Evolutionary conservation across 2,113 vertebrate genomes (phyloP).

Genomic region (Misgurnus mizolepis): DNA sequence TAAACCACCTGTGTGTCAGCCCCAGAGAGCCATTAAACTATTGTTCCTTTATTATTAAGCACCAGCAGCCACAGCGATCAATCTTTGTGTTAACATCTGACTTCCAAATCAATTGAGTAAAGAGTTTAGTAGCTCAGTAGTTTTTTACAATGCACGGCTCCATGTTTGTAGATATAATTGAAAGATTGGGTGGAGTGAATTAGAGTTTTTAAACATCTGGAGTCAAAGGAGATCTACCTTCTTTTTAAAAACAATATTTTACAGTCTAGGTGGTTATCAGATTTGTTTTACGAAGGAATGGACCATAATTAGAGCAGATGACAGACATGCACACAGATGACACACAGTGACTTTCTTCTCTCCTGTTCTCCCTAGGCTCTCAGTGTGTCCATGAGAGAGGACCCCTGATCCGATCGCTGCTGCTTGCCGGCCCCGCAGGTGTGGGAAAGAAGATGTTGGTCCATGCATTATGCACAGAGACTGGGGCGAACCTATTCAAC

Average conservation of each 20-base stretch:
- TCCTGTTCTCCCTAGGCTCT: constrained; percentile 72
- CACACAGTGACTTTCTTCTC: background rate
- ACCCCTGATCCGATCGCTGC: constrained; percentile 76
- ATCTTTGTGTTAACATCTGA: constrained; percentile 27
- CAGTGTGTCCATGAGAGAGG: constrained; percentile 77
- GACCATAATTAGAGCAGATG: too few species aligned
- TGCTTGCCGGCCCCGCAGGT: constrained; percentile 77
- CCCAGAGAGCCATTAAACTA: constrained; percentile 44
- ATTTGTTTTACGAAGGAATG: too few species aligned
- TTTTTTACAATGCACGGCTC: background rate
- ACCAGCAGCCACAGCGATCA: constrained; percentile 28
- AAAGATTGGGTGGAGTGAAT: background rate
- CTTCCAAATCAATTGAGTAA: constrained; percentile 28
- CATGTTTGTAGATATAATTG: background rate
- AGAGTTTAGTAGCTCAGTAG: background rate
- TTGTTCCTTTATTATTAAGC: constrained; percentile 49
- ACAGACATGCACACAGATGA: too few species aligned
- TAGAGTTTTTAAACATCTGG: constrained; percentile 25
- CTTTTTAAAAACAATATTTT: background rate
- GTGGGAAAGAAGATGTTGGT: constrained; percentile 86
- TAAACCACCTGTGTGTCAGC: constrained; percentile 23
- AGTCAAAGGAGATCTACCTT: background rate
- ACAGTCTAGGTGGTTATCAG: too few species aligned
- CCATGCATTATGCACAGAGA: constrained; percentile 82
- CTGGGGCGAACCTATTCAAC: constrained; percentile 85